Base-by-base conservation (phyloP, 1,140 invertebrate species). In the Calliphora vicina region DNA sequence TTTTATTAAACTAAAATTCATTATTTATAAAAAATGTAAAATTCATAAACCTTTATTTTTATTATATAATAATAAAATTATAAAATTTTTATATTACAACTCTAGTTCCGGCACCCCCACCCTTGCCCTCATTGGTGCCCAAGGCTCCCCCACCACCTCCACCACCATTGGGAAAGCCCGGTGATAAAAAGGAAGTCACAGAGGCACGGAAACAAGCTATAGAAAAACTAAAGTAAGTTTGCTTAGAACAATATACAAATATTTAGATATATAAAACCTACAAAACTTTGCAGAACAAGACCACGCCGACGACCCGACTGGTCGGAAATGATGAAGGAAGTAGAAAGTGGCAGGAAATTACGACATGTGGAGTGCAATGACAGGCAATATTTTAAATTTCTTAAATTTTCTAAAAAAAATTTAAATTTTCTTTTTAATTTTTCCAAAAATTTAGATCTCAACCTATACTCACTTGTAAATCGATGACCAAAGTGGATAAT, bases 241-340 rank as follows among this genome's bases (percentile, higher is more conserved):
- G 13, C 8, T 1, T 20, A 9, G 25, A 67, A 67, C 2, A 25
- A 12, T 23, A 67, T 25, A 23, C 61, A 23, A 10, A 57, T 2
- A 67, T 1, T 25, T 61, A 25, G 17, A 20, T 43, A 27, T 26
- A 15, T n/a, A 76, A 20, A 1, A 42, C 1, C 9, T 42, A 27
- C 8, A 6, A 15, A 76, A n/a, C n/a, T n/a, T 17, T 20, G n/a
- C 81, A 89, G 89, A 87, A 94, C 94, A 86, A 92, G 96, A 86
- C 95, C 96, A 2, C 93, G 96, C 86, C 94, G 92, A 88, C 92
- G 96, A 83, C 97, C 96, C 0, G 97, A 97, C 86, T 97, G 96
- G 96, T 95, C 94, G 17, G 93, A 94, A 83, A 95, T 97, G 94
- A 96, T 97, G 95, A 97, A 97, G 89, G 96, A 97, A 90, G 95